Conservation (phyloP, 2,797 vertebrate genomes). For the Urophycis tenuis region DNA sequence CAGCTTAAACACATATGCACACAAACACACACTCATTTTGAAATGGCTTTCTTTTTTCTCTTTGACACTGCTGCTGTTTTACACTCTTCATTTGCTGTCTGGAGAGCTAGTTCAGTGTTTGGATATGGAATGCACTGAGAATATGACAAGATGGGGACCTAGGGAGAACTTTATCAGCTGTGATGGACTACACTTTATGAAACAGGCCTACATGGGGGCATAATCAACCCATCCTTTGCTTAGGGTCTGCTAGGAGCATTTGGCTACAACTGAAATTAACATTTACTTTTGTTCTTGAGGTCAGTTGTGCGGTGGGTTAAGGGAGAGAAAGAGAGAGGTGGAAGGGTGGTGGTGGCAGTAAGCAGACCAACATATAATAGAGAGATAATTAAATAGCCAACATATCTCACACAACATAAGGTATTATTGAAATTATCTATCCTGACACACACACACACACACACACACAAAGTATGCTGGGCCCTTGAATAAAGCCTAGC, state of each 20-base stretch:
- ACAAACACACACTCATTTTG: conserved; percentile 11
- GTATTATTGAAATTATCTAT: background rate
- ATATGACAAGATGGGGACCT: conserved; percentile 30
- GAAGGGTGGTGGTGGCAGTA: conserved; percentile 14
- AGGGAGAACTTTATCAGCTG: conserved; percentile 29
- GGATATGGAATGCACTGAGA: conserved; percentile 34
- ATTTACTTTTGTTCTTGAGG: too few relatives aligned
- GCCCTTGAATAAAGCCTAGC: too few relatives aligned
- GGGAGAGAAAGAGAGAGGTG: too few relatives aligned
- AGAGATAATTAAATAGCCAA: background rate
- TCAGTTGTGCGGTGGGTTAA: too few relatives aligned
- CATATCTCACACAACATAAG: background rate
- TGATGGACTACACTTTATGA: conserved; percentile 33
- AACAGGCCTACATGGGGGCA: conserved; percentile 2
- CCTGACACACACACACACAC: background rate
- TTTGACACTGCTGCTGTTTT: conserved; percentile 17
- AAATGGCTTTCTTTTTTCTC: background rate
- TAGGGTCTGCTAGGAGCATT: background rate
- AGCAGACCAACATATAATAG: background rate
- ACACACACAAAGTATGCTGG: background rate
- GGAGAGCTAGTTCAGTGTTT: conserved; percentile 17
- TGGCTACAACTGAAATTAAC: background rate
- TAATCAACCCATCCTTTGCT: background rate
- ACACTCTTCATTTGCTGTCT: conserved; percentile 29
- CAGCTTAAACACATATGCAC: background rate